Evolutionary conservation across 2,888 invertebrate species (phyloP), one percentile per base, ranked within the genome.

Genomic region (Dioctria linearis): DNA sequence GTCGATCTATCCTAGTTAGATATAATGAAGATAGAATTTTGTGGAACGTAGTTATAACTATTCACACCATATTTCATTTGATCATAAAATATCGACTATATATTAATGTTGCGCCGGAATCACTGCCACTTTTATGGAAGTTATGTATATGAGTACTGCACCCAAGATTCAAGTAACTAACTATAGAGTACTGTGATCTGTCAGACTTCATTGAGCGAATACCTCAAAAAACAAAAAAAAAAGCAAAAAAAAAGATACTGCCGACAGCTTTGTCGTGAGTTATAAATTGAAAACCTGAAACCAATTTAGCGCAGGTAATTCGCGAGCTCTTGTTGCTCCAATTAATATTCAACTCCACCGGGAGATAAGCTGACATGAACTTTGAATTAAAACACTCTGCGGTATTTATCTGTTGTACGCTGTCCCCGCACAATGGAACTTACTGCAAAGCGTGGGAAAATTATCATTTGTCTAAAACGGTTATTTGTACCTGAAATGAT

Each of bases 281-380:
- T 69, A 79, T 79, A 79, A 79, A 79, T 79, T 79, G 67, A 65
- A 79, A 79, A 79, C 79, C 79, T 79, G 79, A 79, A 79, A 79
- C 54, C 79, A 79, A 79, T 79, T 79, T 79, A 67, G 66, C 67
- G 37, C 46, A 42, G 46, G 79, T 59, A 54, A 67, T 79, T 59
- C 79, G 79, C 66, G 25, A 66, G 67, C 79, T 57, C 67, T 79
- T 79, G 79, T 79, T 79, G 79, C 67, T 79, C 79, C 79, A 79
- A 79, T 79, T 79, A 79, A 79, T 79, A 79, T 65, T 67, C 79
- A 39, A 37, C 51, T 42, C 39, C 42, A 51, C 54, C 54, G 59
- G 42, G n/a, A 79, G 67, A 78, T 78, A 78, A 67, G 79, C 54
- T 42, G 40, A 79, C 79, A 79, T 79, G 79, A 79, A 79, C 79